Evolutionary conservation across 30 jellyfish, hydroid and myxozoan species (phyloP).

Genomic region (Turritopsis rubra): DNA sequence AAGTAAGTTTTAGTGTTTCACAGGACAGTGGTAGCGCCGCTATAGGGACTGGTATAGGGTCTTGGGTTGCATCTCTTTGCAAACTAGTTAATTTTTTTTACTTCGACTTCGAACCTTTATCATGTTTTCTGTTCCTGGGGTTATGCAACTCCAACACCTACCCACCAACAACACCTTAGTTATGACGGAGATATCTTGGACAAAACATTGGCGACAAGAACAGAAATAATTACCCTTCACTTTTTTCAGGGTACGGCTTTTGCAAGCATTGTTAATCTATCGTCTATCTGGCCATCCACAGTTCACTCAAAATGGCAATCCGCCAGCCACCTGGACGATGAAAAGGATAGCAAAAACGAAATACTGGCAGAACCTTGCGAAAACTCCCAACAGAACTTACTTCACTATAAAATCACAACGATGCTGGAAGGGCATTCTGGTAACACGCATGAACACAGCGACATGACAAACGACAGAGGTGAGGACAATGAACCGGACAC

Average conservation of each 20-base stretch:
- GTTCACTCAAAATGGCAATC: neutral
- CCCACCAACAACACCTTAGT: no score
- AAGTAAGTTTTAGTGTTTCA: constrained; percentile 1
- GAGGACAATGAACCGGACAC: neutral
- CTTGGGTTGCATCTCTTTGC: no score
- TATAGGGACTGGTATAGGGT: neutral
- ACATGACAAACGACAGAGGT: neutral
- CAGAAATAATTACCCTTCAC: no score
- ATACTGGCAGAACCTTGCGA: neutral
- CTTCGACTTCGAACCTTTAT: no score
- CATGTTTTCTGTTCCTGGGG: no score
- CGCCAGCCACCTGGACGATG: neutral
- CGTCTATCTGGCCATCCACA: constrained; percentile 14
- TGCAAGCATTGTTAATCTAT: neutral
- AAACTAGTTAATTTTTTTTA: no score
- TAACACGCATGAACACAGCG: neutral
- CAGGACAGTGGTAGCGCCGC: neutral
- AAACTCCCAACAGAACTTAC: neutral
- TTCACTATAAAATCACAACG: neutral
- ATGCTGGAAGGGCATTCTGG: neutral
- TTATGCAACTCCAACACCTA: no score
- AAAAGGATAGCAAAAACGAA: neutral
- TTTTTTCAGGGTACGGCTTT: neutral
- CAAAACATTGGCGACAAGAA: no score
- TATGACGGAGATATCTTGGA: no score